A percentile compares a stretch with the other conserved stretches of the same genome.
phyloP scores from a whole-genome alignment of 2,888 invertebrate species.

The Germaria angustata region DNA sequence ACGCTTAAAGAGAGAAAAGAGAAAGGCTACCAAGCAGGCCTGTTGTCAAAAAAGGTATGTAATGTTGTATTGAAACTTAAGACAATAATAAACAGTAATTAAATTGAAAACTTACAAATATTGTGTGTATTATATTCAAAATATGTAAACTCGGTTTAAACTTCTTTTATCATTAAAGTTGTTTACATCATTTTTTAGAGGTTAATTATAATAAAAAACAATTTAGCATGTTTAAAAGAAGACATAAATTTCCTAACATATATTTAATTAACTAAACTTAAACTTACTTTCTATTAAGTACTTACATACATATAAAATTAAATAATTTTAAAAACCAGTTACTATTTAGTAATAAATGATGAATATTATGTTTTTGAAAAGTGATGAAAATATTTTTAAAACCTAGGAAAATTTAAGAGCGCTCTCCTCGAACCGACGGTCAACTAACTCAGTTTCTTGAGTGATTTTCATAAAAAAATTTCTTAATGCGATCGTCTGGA shows the following conservation, averaged over 20 bases:
- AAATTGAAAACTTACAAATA: neutral
- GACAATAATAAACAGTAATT: slow-evolving; percentile 10
- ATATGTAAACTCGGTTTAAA: slow-evolving; percentile 36
- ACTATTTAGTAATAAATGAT: slow-evolving; percentile 56
- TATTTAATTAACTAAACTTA: slow-evolving; percentile 22
- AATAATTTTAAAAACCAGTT: slow-evolving; percentile 31
- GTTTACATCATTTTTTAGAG: slow-evolving; percentile 43
- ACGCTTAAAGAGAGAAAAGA: too few species aligned
- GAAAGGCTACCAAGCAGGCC: neutral
- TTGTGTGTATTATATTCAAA: slow-evolving; percentile 22
- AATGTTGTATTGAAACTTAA: slow-evolving; percentile 22
- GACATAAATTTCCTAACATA: neutral
- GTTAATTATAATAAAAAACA: slow-evolving; percentile 25
- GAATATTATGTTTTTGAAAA: slow-evolving; percentile 9
- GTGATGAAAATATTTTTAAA: neutral
- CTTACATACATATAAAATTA: too few species aligned
- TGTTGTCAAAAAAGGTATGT: slow-evolving; percentile 45
- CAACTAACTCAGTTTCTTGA: too few species aligned
- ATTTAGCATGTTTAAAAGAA: slow-evolving; percentile 48
- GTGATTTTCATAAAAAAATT: too few species aligned
- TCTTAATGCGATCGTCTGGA: too few species aligned
- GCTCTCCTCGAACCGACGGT: too few species aligned
- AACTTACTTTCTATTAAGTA: slow-evolving; percentile 27
- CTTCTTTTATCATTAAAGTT: slow-evolving; percentile 22
- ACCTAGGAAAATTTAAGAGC: neutral